Percentiles rank a stretch among this genome's conserved stretches.
Evolutionary conservation across 2,113 vertebrate species (phyloP).

Genomic region (Brachionichthys hirsutus): DNA sequence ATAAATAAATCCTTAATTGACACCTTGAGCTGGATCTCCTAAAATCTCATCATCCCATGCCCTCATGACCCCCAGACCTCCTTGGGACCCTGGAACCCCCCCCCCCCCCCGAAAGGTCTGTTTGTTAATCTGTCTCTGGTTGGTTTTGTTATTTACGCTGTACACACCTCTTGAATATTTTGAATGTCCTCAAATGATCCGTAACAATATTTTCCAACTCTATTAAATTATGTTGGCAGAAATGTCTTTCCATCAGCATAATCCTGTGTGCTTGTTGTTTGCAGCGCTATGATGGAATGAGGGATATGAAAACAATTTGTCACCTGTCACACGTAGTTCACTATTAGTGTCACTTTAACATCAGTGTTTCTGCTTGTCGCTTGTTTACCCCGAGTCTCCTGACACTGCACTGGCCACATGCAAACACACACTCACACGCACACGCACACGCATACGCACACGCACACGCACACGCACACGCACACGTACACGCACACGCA

Average conservation of each 20-base stretch:
- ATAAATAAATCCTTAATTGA: too few relatives aligned
- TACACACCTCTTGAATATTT: constrained; percentile 19
- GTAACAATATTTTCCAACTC: constrained; percentile 7
- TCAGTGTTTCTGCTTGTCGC: constrained; percentile 49
- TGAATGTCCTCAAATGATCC: constrained; percentile 21
- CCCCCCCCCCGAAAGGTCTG: not conserved
- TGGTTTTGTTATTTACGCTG: not conserved
- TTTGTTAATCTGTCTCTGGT: not conserved
- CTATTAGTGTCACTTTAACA: constrained; percentile 56
- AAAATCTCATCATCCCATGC: too few relatives aligned
- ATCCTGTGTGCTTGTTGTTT: constrained; percentile 34
- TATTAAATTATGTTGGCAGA: constrained; percentile 43
- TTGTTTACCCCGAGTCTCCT: constrained; percentile 58
- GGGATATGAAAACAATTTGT: constrained; percentile 51
- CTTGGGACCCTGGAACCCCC: not conserved
- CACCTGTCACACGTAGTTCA: constrained; percentile 42
- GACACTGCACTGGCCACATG: constrained; percentile 25
- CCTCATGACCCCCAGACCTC: not conserved
- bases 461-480: constrained; percentile 9
- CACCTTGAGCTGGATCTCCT: too few relatives aligned
- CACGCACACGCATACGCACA: constrained; percentile 1
- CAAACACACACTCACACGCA: not conserved
- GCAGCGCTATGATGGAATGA: constrained; percentile 23
- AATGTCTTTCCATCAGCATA: constrained; percentile 39
- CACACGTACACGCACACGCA: constrained; percentile 14